Evolutionary conservation across 2,113 vertebrate species (phyloP).

Genomic region (Tachuris rubrigastra): DNA sequence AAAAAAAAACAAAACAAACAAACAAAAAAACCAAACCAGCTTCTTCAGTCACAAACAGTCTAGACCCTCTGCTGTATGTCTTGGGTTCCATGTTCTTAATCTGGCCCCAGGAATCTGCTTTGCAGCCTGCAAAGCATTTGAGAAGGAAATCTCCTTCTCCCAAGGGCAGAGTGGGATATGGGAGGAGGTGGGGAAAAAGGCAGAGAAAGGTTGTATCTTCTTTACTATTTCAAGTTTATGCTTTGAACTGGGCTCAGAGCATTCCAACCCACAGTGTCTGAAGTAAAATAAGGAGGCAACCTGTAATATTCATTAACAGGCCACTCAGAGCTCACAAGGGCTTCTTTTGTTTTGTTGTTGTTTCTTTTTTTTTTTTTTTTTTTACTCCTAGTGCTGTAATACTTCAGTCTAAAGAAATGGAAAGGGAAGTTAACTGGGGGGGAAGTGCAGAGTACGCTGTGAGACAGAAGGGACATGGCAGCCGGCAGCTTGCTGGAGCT

Average conservation of each 20-base stretch:
- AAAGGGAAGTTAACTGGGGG: background rate
- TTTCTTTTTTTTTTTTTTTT: background rate
- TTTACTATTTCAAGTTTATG: background rate
- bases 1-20: too few species aligned
- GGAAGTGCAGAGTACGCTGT: background rate
- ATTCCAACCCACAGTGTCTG: background rate
- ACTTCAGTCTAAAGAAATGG: background rate
- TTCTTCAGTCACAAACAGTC: background rate
- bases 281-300: background rate
- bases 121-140: background rate
- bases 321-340: background rate
- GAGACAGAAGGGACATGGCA: background rate
- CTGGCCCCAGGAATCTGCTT: background rate
- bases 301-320: background rate
- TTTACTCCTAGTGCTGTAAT: background rate
- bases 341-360: background rate
- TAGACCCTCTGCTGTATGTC: background rate
- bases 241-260: background rate
- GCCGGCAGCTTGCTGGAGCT: background rate
- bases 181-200: fast-evolving
- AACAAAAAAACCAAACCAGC: background rate
- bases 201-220: background rate
- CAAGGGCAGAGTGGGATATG: background rate
- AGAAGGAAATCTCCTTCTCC: background rate
- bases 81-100: background rate